Conservation (phyloP, 2,113 vertebrate genomes). For the Axis porcinus region DNA sequence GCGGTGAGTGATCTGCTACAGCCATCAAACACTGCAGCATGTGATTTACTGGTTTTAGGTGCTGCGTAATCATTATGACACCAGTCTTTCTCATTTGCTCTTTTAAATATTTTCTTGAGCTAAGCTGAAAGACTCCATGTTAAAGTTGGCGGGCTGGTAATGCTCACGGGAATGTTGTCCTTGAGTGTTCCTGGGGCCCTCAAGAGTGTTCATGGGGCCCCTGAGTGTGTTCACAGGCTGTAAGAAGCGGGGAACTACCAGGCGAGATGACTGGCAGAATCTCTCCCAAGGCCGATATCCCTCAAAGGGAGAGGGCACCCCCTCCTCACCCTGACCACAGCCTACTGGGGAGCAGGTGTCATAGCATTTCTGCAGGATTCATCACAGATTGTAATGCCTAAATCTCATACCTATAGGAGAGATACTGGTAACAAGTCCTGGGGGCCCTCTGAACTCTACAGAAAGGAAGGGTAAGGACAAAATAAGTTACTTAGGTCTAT, state of each 20-base stretch:
- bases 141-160: not conserved
- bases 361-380: not conserved
- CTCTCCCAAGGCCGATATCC: not conserved
- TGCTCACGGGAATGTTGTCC: not conserved
- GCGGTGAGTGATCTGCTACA: not conserved
- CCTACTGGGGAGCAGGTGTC: not conserved
- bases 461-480: not conserved
- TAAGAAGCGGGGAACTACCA: not conserved
- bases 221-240: not conserved
- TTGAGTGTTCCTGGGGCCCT: not conserved
- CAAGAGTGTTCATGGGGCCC: not conserved
- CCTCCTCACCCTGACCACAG: not conserved
- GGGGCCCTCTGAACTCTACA: not conserved
- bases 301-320: fast-evolving
- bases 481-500: not conserved
- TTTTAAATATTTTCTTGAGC: not conserved
- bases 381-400: too few species aligned
- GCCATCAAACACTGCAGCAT: not conserved
- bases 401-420: not conserved
- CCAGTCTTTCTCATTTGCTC: not conserved
- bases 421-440: not conserved
- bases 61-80: not conserved
- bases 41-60: not conserved
- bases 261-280: not conserved
- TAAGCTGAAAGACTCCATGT: not conserved